These are phyloP conservation scores for Lymantria dispar DNA, from an alignment of 2,888 invertebrate genomes.

Conservation along the genomic window DNA sequence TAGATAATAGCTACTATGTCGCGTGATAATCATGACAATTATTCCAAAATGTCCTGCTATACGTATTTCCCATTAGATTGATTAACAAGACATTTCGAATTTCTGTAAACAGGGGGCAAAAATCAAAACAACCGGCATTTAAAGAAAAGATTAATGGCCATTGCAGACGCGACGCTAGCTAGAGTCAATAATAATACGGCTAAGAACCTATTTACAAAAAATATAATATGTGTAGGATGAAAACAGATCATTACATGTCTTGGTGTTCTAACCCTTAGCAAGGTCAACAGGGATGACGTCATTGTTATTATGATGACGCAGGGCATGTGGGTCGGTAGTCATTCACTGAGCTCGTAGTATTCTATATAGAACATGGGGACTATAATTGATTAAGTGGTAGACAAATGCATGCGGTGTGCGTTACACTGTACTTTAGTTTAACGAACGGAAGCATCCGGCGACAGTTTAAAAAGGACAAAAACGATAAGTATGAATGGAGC, in stretches of 20 bases:
- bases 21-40: no score
- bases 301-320: conserved; percentile 59
- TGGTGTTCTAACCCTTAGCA: conserved; percentile 54
- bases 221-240: conserved; percentile 51
- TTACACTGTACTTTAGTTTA: conserved; percentile 31
- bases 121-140: no score
- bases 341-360: conserved; percentile 7
- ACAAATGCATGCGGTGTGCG: conserved; percentile 27
- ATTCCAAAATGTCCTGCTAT: no score
- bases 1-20: no score
- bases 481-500: conserved; percentile 6
- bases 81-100: no score
- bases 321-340: conserved; percentile 58
- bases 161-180: not conserved
- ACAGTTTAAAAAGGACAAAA: conserved; percentile 35
- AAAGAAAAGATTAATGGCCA: no score
- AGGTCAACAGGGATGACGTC: conserved; percentile 69
- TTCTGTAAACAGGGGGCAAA: no score
- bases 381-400: conserved; percentile 68
- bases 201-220: not conserved
- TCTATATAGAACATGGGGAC: conserved; percentile 46
- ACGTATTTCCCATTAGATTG: no score
- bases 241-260: conserved; percentile 51
- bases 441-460: conserved; percentile 49
- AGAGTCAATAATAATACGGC: not conserved